These are phyloP conservation scores for Drosophila paranaensis DNA, from an alignment of 2,888 invertebrate genomes.

Conservation along the genomic window DNA sequence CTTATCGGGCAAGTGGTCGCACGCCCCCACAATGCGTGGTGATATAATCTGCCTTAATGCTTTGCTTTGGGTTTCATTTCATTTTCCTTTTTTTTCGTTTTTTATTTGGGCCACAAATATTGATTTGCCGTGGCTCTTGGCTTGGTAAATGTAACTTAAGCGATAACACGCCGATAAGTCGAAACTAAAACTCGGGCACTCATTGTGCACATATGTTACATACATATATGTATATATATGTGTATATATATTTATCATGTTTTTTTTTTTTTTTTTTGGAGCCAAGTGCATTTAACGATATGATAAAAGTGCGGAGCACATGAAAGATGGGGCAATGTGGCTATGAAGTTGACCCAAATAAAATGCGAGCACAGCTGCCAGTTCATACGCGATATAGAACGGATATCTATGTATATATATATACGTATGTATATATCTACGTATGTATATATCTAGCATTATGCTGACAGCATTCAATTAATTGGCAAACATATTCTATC, in stretches of 20 bases:
- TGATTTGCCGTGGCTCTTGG: slow-evolving; percentile 57
- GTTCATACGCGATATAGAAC: slow-evolving; percentile 8
- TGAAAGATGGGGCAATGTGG: slow-evolving; percentile 52
- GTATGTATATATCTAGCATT: background rate
- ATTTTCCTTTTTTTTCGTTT: slow-evolving; percentile 14
- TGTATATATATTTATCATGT: slow-evolving; percentile 9
- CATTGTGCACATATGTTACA: slow-evolving; percentile 23
- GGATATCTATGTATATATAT: background rate
- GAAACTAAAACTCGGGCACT: slow-evolving; percentile 26
- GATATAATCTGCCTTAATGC: slow-evolving; percentile 48
- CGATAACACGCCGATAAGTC: slow-evolving; percentile 56
- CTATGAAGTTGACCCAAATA: slow-evolving; percentile 55
- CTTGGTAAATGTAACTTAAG: slow-evolving; percentile 45
- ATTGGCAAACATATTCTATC: slow-evolving; percentile 40
- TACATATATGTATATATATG: background rate
- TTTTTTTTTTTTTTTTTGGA: slow-evolving; percentile 17
- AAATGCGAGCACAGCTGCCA: slow-evolving; percentile 36
- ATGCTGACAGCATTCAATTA: slow-evolving; percentile 38
- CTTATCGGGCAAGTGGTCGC: slow-evolving; percentile 56
- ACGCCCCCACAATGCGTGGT: slow-evolving; percentile 25
- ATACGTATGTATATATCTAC: background rate
- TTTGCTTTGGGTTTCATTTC: slow-evolving; percentile 27
- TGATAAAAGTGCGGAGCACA: slow-evolving; percentile 57
- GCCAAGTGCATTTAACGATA: slow-evolving; percentile 76
- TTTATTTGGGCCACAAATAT: slow-evolving; percentile 70